Percentiles rank a stretch among this genome's conserved stretches.
phyloP scores from a whole-genome alignment of 1,140 invertebrate genomes.

The Drosophila mayri region DNA sequence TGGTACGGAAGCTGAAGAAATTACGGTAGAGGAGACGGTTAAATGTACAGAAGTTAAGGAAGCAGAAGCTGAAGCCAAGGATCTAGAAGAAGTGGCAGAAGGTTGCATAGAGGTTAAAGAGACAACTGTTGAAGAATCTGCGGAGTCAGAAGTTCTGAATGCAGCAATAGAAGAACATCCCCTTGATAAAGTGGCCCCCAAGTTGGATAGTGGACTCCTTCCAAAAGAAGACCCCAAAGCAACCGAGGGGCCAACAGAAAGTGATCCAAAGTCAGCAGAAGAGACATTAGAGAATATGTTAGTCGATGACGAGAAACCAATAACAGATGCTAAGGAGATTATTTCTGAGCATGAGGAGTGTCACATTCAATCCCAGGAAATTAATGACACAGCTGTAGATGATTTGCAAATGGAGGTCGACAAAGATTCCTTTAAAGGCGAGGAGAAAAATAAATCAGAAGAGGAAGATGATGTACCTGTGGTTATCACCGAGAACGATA shows the following conservation, averaged over 20 bases:
- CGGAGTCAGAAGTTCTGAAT: background rate
- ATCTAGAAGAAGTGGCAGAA: background rate
- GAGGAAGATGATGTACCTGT: background rate
- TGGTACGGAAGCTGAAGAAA: background rate
- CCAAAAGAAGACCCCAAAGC: background rate
- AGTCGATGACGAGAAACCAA: background rate
- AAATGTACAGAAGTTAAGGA: background rate
- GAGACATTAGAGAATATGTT: background rate
- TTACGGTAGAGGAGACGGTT: background rate
- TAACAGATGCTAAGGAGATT: background rate
- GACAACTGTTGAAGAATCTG: background rate
- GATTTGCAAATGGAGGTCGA: slow-evolving; percentile 7
- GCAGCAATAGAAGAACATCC: background rate
- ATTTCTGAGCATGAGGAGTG: background rate
- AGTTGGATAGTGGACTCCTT: background rate
- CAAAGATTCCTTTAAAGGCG: background rate
- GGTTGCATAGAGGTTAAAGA: background rate
- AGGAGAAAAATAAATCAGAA: background rate
- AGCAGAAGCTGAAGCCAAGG: background rate
- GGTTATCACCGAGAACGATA: background rate
- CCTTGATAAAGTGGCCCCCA: background rate
- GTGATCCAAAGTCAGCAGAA: background rate
- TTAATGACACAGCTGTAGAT: slow-evolving; percentile 14
- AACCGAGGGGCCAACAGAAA: background rate
- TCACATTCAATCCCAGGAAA: slow-evolving; percentile 19